Conservation (phyloP, 2,797 vertebrate species). For the Micromesistius poutassou region DNA sequence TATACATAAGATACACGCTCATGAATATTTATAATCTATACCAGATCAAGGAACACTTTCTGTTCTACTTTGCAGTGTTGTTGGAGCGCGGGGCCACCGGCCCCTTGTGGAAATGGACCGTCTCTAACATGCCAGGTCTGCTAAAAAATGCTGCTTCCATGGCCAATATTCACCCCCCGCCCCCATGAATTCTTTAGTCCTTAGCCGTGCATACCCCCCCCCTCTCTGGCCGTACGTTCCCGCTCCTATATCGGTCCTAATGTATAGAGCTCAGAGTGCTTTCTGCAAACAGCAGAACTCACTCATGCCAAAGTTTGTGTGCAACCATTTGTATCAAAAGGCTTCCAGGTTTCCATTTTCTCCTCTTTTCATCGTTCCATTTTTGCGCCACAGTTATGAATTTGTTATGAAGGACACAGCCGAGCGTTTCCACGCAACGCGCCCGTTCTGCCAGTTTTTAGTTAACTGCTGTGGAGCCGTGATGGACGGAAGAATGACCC, state of each 20-base stretch:
- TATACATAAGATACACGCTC: not conserved
- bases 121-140: not conserved
- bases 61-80: not conserved
- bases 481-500: not conserved
- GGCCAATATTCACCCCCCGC: not conserved
- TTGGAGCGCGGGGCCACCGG: not conserved
- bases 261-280: not conserved
- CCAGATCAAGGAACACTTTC: not conserved
- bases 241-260: not conserved
- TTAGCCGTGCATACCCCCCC: not conserved
- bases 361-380: not conserved
- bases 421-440: not conserved
- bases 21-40: not conserved
- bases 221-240: not conserved
- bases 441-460: not conserved
- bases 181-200: not conserved
- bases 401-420: not conserved
- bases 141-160: not conserved
- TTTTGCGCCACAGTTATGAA: slow-evolving; percentile 6
- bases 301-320: not conserved
- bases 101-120: not conserved
- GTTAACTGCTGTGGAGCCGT: not conserved
- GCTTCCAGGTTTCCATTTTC: not conserved
- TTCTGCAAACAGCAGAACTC: not conserved
- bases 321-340: slow-evolving; percentile 3